phyloP scores from a whole-genome alignment of 2,797 vertebrate species.

The Phylloscopus collybita region DNA sequence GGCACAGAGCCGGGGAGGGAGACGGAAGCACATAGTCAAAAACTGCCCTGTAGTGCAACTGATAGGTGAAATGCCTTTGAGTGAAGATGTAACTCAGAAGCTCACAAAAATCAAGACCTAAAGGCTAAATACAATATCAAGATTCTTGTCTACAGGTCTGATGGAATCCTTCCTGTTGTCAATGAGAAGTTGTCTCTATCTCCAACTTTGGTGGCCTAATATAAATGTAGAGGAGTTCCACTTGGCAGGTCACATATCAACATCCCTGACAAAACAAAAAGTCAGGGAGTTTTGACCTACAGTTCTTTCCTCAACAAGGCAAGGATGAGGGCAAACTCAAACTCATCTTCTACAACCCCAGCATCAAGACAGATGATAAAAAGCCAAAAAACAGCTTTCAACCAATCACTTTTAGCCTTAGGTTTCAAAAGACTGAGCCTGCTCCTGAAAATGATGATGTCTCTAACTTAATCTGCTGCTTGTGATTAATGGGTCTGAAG shows the following conservation, averaged over 20 bases:
- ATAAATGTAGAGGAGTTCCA: neutral
- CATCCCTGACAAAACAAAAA: neutral
- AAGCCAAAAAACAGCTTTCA: neutral
- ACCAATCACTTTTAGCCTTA: neutral
- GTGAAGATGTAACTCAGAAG: neutral
- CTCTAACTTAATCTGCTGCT: neutral
- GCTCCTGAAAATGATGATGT: neutral
- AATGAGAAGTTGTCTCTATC: neutral
- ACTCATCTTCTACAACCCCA: neutral
- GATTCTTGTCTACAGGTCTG: neutral
- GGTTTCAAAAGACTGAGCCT: neutral
- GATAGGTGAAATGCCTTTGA: neutral
- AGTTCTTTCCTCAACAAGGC: neutral
- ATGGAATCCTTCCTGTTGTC: neutral
- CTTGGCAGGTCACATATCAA: neutral
- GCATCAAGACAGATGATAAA: neutral
- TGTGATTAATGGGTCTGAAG: neutral
- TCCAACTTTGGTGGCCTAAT: neutral
- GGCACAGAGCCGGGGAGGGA: neutral
- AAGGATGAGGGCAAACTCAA: neutral
- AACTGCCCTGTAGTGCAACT: neutral
- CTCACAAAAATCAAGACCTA: neutral
- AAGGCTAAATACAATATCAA: neutral
- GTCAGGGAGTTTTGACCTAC: neutral
- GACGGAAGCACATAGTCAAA: neutral